phyloP scores from a whole-genome alignment of 2,113 vertebrate genomes.

The Oceanodroma tethys region DNA sequence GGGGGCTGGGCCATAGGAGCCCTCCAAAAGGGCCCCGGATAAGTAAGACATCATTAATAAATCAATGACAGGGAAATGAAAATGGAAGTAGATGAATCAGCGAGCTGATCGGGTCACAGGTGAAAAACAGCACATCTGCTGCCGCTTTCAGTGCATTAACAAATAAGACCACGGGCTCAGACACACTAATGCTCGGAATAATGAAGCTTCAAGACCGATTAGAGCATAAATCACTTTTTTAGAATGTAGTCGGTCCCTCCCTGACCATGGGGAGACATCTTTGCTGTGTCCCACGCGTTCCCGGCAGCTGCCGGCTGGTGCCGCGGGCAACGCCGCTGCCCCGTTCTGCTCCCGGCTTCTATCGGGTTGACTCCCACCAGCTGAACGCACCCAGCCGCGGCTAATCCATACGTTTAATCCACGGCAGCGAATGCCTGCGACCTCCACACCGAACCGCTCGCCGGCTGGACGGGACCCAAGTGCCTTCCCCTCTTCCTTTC shows the following conservation, averaged over 20 bases:
- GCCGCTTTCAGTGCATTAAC: conserved; percentile 45
- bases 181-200: conserved; percentile 65
- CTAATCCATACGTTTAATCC: neutral
- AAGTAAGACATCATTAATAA: conserved; percentile 76
- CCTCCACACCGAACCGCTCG: neutral
- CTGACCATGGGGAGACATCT: neutral
- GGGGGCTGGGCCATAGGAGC: neutral
- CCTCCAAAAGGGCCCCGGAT: conserved; percentile 13
- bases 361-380: neutral
- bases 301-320: neutral
- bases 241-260: conserved; percentile 34
- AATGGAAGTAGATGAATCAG: conserved; percentile 66
- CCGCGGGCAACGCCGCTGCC: rapidly evolving
- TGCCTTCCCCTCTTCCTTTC: neutral
- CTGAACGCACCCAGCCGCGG: neutral
- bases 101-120: conserved; percentile 19
- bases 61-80: conserved; percentile 67
- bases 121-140: conserved; percentile 59
- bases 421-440: neutral
- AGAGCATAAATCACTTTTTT: conserved; percentile 70
- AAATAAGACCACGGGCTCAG: conserved; percentile 62
- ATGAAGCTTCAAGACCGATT: conserved; percentile 68
- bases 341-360: neutral
- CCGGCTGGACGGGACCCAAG: neutral
- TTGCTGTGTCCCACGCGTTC: neutral